phyloP scores from a whole-genome alignment of 53 echinoderm and acorn worm species.

The Glandiceps talaboti region DNA sequence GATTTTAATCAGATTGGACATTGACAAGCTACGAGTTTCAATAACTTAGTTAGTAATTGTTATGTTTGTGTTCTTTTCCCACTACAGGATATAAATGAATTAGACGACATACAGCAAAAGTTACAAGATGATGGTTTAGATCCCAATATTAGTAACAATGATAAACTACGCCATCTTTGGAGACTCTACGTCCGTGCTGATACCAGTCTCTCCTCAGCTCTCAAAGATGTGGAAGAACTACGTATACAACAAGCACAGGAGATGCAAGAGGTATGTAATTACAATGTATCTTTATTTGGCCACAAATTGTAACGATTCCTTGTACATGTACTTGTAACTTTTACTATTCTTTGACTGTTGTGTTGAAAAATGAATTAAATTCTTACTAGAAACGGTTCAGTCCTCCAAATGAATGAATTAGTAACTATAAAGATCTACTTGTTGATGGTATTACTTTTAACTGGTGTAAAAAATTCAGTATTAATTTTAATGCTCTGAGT shows the following conservation, averaged over 20 bases:
- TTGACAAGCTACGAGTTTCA: neutral
- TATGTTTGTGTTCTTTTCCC: neutral
- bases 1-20: no score
- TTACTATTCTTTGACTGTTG: no score
- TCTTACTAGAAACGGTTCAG: no score
- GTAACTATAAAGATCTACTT: no score
- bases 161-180: constrained; percentile 29
- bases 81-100: constrained; percentile 20
- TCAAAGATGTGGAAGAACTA: constrained; percentile 23
- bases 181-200: constrained; percentile 39
- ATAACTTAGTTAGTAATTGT: neutral
- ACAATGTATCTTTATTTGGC: no score
- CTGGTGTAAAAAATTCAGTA: no score
- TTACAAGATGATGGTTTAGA: constrained; percentile 18
- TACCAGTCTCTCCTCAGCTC: constrained; percentile 18
- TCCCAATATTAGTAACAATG: constrained; percentile 15
- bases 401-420: no score
- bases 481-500: no score
- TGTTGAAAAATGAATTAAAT: no score
- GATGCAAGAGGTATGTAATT: constrained; percentile 60
- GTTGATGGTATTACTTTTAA: no score
- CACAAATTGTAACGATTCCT: no score
- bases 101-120: constrained; percentile 17
- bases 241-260: constrained; percentile 48
- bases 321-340: no score